These are phyloP conservation scores for Apis florea DNA, from an alignment of 1,140 invertebrate genomes.

Conservation along the genomic window DNA sequence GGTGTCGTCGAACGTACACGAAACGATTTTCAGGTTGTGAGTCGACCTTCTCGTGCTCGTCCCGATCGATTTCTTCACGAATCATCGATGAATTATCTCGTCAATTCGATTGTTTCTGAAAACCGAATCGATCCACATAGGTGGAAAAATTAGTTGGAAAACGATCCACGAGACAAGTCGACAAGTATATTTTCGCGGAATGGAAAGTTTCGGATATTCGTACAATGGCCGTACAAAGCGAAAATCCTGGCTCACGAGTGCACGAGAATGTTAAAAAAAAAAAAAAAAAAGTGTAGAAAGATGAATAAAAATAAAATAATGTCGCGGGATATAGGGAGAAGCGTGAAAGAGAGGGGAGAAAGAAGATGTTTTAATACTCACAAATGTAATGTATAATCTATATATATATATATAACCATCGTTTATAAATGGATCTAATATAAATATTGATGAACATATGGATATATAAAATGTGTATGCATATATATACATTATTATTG, in stretches of 20 bases:
- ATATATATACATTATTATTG: slow-evolving; percentile 63
- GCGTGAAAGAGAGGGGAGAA: slow-evolving; percentile 26
- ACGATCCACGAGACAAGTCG: neutral
- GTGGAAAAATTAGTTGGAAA: too few species aligned
- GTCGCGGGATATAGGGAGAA: slow-evolving; percentile 10
- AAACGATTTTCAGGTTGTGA: neutral
- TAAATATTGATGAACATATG: slow-evolving; percentile 55
- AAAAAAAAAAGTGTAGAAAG: neutral
- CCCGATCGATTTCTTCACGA: neutral
- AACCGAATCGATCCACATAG: neutral
- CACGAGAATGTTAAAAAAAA: slow-evolving; percentile 47
- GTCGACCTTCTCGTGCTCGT: neutral
- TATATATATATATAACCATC: slow-evolving; percentile 54
- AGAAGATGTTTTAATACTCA: slow-evolving; percentile 68
- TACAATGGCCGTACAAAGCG: neutral
- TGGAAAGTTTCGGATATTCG: neutral
- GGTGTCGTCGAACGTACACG: neutral
- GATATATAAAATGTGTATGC: slow-evolving; percentile 68
- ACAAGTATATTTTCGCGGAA: neutral
- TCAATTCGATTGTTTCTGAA: neutral
- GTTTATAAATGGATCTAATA: slow-evolving; percentile 69
- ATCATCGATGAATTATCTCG: neutral
- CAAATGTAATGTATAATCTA: slow-evolving; percentile 70
- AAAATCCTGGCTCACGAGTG: slow-evolving; percentile 54
- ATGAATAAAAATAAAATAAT: slow-evolving; percentile 25